Evolutionary conservation across 2,888 invertebrate species (phyloP).

Genomic region (Bembecia ichneumoniformis): DNA sequence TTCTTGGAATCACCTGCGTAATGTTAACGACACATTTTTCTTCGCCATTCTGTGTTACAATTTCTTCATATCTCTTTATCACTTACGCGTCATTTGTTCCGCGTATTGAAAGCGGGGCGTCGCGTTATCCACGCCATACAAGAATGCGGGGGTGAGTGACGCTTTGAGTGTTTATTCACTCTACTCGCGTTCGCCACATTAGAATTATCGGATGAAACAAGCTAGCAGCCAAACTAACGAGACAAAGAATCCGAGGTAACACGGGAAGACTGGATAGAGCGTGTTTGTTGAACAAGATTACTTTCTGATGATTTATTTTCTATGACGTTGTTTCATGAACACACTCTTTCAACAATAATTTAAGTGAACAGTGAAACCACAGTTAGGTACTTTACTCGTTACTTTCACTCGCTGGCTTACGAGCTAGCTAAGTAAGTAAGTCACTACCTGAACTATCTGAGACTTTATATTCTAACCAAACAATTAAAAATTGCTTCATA

Average conservation of each 20-base stretch:
- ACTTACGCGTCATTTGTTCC: slow-evolving; percentile 13
- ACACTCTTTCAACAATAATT: too few relatives aligned
- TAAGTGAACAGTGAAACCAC: too few relatives aligned
- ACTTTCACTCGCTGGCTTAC: too few relatives aligned
- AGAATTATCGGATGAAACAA: neutral
- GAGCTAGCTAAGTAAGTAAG: too few relatives aligned
- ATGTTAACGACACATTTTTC: slow-evolving; percentile 4
- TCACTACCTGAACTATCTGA: too few relatives aligned
- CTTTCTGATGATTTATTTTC: neutral
- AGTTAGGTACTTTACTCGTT: too few relatives aligned
- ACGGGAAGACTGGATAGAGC: neutral
- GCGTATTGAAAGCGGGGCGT: slow-evolving; percentile 9
- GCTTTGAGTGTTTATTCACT: neutral
- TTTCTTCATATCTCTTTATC: slow-evolving; percentile 16
- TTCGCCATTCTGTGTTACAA: slow-evolving; percentile 12
- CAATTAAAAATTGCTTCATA: too few relatives aligned
- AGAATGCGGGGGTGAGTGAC: too few relatives aligned
- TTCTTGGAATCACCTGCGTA: neutral
- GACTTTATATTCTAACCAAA: too few relatives aligned
- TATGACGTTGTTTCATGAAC: too few relatives aligned
- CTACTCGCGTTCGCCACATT: neutral
- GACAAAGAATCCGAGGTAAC: neutral
- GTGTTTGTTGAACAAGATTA: neutral
- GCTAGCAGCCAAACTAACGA: neutral
- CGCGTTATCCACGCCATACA: slow-evolving; percentile 25